Evolutionary conservation across 2,113 vertebrate genomes (phyloP).

Genomic region (Tenebrosternarchus preto): DNA sequence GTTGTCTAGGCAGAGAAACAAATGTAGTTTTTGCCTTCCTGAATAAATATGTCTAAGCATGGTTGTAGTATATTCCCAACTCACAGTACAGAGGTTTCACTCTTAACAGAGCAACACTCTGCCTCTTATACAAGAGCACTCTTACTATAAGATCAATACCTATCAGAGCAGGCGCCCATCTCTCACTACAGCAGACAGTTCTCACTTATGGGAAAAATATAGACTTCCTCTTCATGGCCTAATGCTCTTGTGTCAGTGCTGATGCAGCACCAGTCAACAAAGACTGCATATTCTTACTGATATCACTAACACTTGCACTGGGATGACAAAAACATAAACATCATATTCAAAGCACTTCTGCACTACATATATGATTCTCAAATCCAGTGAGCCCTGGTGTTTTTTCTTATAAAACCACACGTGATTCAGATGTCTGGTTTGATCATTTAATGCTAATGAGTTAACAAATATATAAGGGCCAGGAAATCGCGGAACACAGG

Average conservation of each 20-base stretch:
- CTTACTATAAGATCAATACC: conserved; percentile 67
- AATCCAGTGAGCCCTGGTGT: background rate
- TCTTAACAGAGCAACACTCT: conserved; percentile 31
- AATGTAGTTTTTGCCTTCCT: background rate
- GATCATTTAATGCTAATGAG: background rate
- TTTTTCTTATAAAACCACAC: background rate
- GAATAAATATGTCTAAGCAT: background rate
- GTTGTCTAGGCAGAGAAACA: background rate
- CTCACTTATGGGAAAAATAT: conserved; percentile 62
- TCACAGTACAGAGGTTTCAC: conserved; percentile 30
- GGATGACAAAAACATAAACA: background rate
- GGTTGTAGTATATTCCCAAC: conserved; percentile 7
- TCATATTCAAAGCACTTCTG: background rate
- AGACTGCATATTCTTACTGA: conserved; percentile 16
- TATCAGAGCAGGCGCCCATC: conserved; percentile 65
- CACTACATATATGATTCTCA: background rate
- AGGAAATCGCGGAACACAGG: no score
- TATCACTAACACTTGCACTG: conserved; percentile 30
- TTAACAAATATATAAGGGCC: background rate
- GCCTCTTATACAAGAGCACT: conserved; percentile 34
- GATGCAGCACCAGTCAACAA: conserved; percentile 44
- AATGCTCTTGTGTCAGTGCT: conserved; percentile 57
- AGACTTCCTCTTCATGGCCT: conserved; percentile 35
- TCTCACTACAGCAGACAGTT: conserved; percentile 53
- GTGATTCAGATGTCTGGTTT: background rate